phyloP scores from a whole-genome alignment of 1,140 invertebrate species.

The Drosophila orena region DNA sequence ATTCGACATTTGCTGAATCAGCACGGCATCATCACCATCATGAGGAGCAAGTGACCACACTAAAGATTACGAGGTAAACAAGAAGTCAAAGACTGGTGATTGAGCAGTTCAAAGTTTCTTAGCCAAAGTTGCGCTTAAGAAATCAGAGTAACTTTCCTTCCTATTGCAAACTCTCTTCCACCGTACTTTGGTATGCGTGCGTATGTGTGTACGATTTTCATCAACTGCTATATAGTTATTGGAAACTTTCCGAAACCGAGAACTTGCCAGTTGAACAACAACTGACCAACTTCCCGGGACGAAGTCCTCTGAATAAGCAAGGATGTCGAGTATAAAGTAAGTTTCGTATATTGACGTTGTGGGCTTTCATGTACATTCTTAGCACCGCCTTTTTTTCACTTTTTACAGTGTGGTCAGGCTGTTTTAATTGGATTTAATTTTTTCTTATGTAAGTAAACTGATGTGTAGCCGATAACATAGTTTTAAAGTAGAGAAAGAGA shows the following conservation, averaged over 20 bases:
- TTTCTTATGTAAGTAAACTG: no score
- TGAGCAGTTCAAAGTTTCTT: constrained; percentile 70
- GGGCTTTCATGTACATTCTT: not conserved
- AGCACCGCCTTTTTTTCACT: not conserved
- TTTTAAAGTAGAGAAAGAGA: no score
- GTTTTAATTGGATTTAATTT: no score
- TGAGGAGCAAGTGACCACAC: constrained; percentile 24
- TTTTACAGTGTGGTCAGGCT: no score
- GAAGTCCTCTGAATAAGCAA: constrained; percentile 50
- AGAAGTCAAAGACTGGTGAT: constrained; percentile 57
- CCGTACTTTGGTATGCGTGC: constrained; percentile 1
- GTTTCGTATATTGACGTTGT: not conserved
- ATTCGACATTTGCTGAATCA: constrained; percentile 52
- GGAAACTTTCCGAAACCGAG: constrained; percentile 50
- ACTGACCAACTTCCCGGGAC: constrained; percentile 36
- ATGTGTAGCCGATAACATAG: no score
- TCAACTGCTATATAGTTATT: constrained; percentile 76
- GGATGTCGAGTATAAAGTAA: constrained; percentile 3
- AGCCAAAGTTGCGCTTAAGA: constrained; percentile 72
- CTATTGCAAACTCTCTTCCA: constrained; percentile 25
- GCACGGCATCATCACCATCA: constrained; percentile 33
- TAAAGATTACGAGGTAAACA: constrained; percentile 35
- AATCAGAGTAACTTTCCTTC: constrained; percentile 75
- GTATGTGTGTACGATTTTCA: constrained; percentile 51
- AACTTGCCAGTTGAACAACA: constrained; percentile 37